phyloP scores from a whole-genome alignment of 2,888 invertebrate species.

The Chloroclystis v-ata region DNA sequence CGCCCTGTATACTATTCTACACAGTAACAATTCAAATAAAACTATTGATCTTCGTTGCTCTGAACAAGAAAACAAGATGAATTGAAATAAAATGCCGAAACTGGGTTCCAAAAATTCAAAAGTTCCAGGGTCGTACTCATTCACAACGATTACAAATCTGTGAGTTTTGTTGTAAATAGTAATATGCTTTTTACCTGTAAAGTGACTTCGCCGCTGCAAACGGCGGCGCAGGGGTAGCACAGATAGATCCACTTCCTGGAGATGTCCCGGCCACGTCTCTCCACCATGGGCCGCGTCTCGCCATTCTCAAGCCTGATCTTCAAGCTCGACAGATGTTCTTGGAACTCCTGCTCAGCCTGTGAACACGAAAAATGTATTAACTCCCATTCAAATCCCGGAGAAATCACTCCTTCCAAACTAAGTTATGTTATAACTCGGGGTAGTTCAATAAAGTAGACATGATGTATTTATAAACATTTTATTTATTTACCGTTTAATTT shows the following conservation, averaged over 20 bases:
- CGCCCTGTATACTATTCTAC: too few relatives aligned
- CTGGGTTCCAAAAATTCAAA: too few relatives aligned
- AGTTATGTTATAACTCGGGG: conserved; percentile 3
- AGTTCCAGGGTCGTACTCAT: too few relatives aligned
- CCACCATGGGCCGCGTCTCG: conserved; percentile 61
- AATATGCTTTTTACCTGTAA: too few relatives aligned
- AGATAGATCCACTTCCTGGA: conserved; percentile 69
- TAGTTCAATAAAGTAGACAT: conserved; percentile 19
- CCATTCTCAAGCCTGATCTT: conserved; percentile 71
- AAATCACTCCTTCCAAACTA: background rate
- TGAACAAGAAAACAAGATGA: too few relatives aligned
- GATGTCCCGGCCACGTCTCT: conserved; percentile 61
- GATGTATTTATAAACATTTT: conserved; percentile 12
- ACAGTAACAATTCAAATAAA: too few relatives aligned
- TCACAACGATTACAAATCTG: too few relatives aligned
- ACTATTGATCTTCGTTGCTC: too few relatives aligned
- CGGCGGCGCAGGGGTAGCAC: conserved; percentile 75
- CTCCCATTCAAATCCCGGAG: too few relatives aligned
- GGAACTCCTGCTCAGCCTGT: conserved; percentile 69
- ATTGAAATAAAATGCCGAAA: too few relatives aligned
- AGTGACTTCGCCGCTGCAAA: conserved; percentile 64
- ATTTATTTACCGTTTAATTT: conserved; percentile 23
- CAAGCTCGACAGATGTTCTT: conserved; percentile 63
- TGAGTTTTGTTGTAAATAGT: too few relatives aligned
- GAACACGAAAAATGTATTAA: too few relatives aligned